Base-by-base conservation (phyloP, 2,888 invertebrate genomes). In the Rhaphigaster nebulosa region DNA sequence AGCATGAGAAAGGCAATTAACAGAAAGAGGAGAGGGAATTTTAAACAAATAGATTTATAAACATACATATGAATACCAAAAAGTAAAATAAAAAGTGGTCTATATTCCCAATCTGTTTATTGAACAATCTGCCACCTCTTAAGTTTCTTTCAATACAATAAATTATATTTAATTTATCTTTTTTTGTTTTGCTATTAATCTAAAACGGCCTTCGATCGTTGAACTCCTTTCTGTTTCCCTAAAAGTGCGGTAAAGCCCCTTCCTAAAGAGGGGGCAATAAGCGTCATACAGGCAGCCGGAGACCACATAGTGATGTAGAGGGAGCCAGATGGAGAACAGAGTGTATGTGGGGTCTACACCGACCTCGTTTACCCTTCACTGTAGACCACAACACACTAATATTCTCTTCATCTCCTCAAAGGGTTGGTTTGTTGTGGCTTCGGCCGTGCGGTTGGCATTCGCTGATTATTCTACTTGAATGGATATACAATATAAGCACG, bases 381-480 rank as follows among this genome's bases (percentile, higher is more conserved):
- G 41, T 45, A 50, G n/a, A 50, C 84, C 84, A 84, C 84, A 45
- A 84, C 45, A 84, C 84, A 15, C 84, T 84, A 84, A 84, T 84
- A 84, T 50, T 50, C 84, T 41, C 84, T 45, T 84, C 84, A 38
- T 45, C 45, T 45, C 41, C 45, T 84, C 45, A 12, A 45, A 45
- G 84, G 41, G 84, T 50, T 45, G 84, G 13, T 45, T 50, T 50
- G n/a, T 45, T 45, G 45, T 3, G 45, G 26, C 8, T 20, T 84
- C 45, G 0, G 45, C 18, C n/a, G 13, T 45, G 45, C 6, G 4
- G 13, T 38, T 45, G 26, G 4, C 26, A 26, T 26, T 15, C 10
- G n/a, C 41, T n/a, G 13, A 3, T 45, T 45, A 84, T 84, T 84
- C 45, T n/a, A n/a, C 45, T 26, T 45, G 5, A 8, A n/a, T 13